These are phyloP conservation scores for Lasius fuliginosus DNA, from an alignment of 2,888 invertebrate species.

Conservation along the genomic window DNA sequence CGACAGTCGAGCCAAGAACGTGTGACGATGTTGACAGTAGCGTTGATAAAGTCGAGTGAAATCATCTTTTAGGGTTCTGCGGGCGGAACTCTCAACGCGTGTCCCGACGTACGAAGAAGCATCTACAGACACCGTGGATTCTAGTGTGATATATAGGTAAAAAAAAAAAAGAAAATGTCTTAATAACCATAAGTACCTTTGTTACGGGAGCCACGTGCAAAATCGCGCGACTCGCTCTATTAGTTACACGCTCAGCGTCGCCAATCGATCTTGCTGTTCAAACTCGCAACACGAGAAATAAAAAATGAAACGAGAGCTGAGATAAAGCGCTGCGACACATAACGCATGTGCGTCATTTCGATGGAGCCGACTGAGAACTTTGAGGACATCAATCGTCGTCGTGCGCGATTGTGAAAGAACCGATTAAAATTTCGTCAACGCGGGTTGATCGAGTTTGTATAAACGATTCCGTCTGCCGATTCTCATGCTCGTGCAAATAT, in stretches of 20 bases:
- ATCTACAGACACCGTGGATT: conserved; percentile 73
- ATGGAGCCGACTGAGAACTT: background rate
- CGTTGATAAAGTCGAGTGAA: background rate
- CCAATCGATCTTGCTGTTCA: conserved; percentile 52
- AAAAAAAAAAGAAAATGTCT: conserved; percentile 49
- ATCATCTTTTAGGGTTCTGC: conserved; percentile 80
- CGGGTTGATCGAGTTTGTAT: conserved; percentile 18
- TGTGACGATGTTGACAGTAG: background rate
- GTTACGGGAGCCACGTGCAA: conserved; percentile 48
- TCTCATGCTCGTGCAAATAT: conserved; percentile 53
- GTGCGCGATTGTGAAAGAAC: background rate
- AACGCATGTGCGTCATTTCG: background rate
- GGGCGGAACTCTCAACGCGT: conserved; percentile 78
- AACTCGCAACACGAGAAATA: conserved; percentile 16
- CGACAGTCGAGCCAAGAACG: background rate
- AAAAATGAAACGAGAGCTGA: background rate
- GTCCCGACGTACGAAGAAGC: conserved; percentile 63
- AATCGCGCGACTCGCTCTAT: conserved; percentile 25
- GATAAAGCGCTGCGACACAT: background rate
- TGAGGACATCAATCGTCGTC: background rate
- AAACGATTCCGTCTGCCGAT: conserved; percentile 68
- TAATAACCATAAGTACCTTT: conserved; percentile 65
- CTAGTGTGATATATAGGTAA: conserved; percentile 80
- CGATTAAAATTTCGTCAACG: conserved; percentile 33
- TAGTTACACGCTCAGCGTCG: conserved; percentile 42